Conservation (phyloP, 2,113 vertebrate species). For the Gallinago undulata region DNA sequence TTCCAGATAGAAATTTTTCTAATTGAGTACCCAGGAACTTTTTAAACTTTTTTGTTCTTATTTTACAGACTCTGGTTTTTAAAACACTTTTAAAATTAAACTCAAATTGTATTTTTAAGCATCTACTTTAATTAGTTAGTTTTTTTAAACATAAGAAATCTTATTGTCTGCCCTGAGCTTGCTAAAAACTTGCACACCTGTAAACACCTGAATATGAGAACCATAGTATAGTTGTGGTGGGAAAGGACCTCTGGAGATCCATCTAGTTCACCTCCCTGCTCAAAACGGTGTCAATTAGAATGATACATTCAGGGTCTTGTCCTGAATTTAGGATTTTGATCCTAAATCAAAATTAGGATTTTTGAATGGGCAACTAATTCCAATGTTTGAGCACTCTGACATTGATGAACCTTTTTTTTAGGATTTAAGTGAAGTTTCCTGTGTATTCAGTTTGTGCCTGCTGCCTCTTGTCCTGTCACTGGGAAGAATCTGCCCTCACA, state of each 20-base stretch:
- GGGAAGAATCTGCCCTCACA: neutral
- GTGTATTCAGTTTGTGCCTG: neutral
- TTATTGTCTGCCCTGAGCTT: neutral
- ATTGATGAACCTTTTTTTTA: neutral
- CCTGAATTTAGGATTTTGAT: neutral
- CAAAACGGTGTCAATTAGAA: neutral
- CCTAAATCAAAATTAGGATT: neutral
- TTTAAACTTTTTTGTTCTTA: neutral
- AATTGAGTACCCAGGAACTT: neutral
- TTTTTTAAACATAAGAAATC: neutral
- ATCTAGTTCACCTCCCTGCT: neutral
- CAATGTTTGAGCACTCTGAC: neutral
- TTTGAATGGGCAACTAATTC: neutral
- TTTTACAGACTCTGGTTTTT: neutral
- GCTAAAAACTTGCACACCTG: neutral
- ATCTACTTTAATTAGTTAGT: neutral
- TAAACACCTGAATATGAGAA: neutral
- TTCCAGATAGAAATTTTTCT: neutral
- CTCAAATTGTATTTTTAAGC: neutral
- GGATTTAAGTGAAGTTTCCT: neutral
- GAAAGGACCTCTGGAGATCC: neutral
- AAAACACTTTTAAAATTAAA: neutral
- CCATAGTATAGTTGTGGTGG: neutral
- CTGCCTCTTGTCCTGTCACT: neutral
- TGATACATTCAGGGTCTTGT: neutral